phyloP scores from a whole-genome alignment of 1,140 invertebrate genomes.

The Pararge aegeria region DNA sequence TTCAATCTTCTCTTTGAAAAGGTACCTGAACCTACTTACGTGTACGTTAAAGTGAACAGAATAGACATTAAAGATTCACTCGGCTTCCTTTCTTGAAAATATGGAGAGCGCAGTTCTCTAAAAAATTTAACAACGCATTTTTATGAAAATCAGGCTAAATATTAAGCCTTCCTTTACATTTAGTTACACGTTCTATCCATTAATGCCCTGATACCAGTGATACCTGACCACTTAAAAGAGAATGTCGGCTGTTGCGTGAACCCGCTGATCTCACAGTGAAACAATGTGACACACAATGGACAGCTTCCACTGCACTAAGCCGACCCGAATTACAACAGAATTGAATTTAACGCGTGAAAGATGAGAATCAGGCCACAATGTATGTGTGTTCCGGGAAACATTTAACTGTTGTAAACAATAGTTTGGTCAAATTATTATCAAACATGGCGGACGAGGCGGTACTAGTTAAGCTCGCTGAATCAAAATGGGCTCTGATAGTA shows the following conservation, averaged over 20 bases:
- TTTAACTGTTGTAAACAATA: conserved; percentile 22
- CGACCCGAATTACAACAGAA: conserved; percentile 45
- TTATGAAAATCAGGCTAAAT: too few species aligned
- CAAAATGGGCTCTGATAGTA: too few species aligned
- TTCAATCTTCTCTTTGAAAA: too few species aligned
- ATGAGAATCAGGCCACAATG: conserved; percentile 50
- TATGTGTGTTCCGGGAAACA: conserved; percentile 51
- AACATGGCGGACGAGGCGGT: not conserved
- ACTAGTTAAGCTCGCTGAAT: not conserved
- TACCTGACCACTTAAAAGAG: conserved; percentile 22
- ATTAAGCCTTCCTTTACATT: too few species aligned
- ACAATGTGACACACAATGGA: conserved; percentile 33
- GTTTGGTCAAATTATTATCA: not conserved
- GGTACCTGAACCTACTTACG: too few species aligned
- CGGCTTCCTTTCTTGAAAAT: too few species aligned
- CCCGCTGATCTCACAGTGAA: conserved; percentile 27
- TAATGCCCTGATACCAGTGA: conserved; percentile 9
- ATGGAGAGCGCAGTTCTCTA: too few species aligned
- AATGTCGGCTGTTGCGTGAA: conserved; percentile 16
- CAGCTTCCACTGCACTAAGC: conserved; percentile 32
- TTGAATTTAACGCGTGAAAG: conserved; percentile 42
- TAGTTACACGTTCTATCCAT: not conserved
- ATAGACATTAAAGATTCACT: too few species aligned
- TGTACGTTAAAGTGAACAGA: too few species aligned
- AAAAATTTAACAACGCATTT: too few species aligned